Evolutionary conservation across 2,797 vertebrate species (phyloP).

Genomic region (Gobionotothen gibberifrons): DNA sequence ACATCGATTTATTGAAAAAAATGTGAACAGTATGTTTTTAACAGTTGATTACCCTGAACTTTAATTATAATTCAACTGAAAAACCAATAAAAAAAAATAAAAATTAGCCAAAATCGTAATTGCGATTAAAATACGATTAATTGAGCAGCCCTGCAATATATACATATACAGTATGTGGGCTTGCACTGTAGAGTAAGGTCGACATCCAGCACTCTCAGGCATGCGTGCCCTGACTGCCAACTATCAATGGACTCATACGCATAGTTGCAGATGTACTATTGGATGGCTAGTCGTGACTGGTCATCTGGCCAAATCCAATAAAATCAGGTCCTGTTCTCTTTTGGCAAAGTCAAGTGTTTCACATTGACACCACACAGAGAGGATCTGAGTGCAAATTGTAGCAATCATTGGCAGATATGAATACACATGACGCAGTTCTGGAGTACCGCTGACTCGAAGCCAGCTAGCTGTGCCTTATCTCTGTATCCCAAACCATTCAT

Average conservation of each 20-base stretch:
- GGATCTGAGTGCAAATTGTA: constrained; percentile 16
- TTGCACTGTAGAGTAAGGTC: constrained; percentile 21
- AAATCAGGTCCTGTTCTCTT: constrained; percentile 31
- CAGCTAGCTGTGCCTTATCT: constrained; percentile 50
- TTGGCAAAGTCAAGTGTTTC: constrained; percentile 38
- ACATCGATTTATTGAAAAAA: too few relatives aligned
- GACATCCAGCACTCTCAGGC: constrained; percentile 17
- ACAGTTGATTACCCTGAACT: too few relatives aligned
- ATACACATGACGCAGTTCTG: constrained; percentile 20
- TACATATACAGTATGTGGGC: constrained; percentile 9
- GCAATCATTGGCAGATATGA: constrained; percentile 15
- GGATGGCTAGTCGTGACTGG: constrained; percentile 34
- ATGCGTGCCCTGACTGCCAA: constrained; percentile 25
- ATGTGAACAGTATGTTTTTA: too few relatives aligned
- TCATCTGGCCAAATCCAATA: constrained; percentile 36
- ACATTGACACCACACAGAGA: constrained; percentile 16
- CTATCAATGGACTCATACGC: constrained; percentile 41
- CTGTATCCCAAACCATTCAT: constrained; percentile 32
- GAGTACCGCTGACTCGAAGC: constrained; percentile 12
- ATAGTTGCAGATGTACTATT: constrained; percentile 46
- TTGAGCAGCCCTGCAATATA: too few relatives aligned
- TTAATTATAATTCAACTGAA: too few relatives aligned
- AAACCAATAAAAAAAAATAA: too few relatives aligned
- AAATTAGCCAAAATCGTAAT: too few relatives aligned
- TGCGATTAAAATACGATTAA: too few relatives aligned